A percentile compares a stretch with the other conserved stretches of the same genome.
These are phyloP conservation scores for Lerema accius DNA, from an alignment of 1,140 invertebrate species.

Conservation along the genomic window DNA sequence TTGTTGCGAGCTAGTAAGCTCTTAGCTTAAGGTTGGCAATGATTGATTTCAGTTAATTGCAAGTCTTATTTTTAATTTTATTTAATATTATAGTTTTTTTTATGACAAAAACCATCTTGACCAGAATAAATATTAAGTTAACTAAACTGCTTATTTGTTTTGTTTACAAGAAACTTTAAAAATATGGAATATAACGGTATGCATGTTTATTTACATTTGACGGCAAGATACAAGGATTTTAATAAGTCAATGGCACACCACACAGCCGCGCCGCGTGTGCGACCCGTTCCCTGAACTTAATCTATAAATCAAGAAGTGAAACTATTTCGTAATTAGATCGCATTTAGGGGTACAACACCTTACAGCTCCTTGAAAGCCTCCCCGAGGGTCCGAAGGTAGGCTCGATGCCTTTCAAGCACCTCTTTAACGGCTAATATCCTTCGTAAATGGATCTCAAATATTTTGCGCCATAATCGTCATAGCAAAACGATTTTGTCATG, in stretches of 20 bases:
- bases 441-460: constrained; percentile 81
- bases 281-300: constrained; percentile 75
- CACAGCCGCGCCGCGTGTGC: constrained; percentile 59
- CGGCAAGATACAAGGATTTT: constrained; percentile 52
- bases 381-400: constrained; percentile 78
- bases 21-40: constrained; percentile 24
- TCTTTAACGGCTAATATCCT: constrained; percentile 82
- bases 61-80: no score
- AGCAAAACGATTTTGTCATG: constrained; percentile 69
- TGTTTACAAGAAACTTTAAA: no score
- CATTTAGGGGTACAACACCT: constrained; percentile 82
- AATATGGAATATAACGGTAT: no score
- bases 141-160: no score
- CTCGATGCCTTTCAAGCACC: constrained; percentile 77
- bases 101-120: no score
- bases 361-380: constrained; percentile 73
- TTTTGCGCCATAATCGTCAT: constrained; percentile 76
- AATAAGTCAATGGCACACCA: constrained; percentile 66
- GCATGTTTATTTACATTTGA: no score
- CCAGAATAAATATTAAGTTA: no score
- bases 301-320: constrained; percentile 84
- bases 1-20: constrained; percentile 27
- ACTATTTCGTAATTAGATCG: constrained; percentile 84
- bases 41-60: constrained; percentile 41
- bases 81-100: no score